Conservation (phyloP, 1,140 invertebrate genomes). For the Panulirus ornatus region DNA sequence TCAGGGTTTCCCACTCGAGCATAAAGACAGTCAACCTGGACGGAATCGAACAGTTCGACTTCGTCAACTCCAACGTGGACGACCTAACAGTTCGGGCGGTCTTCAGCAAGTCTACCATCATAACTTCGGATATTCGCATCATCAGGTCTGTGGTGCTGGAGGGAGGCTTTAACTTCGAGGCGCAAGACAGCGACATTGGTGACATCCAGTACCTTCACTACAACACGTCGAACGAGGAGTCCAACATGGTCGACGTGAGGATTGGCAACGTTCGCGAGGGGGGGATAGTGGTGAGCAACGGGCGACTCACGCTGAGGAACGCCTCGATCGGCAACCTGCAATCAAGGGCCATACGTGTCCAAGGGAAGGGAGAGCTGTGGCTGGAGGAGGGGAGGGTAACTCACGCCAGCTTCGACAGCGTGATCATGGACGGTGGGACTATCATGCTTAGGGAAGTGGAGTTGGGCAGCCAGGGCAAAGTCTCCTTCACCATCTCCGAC, state of each 20-base stretch:
- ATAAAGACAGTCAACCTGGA: not conserved
- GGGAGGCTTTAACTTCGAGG: not conserved
- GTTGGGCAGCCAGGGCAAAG: not conserved
- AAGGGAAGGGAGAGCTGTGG: not conserved
- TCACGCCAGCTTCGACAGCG: not conserved
- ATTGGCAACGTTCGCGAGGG: not conserved
- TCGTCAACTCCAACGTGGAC: not conserved
- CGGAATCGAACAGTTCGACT: slow-evolving; percentile 8
- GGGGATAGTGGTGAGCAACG: not conserved
- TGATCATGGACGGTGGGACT: not conserved
- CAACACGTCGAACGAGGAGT: not conserved
- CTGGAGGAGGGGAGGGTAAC: not conserved
- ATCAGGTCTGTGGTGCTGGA: not conserved
- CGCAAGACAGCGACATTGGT: not conserved
- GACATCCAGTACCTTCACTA: not conserved
- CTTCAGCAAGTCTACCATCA: not conserved
- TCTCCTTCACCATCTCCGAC: not conserved
- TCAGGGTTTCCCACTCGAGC: not conserved
- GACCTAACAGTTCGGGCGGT: not conserved
- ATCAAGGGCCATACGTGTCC: not conserved
- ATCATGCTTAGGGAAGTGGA: not conserved
- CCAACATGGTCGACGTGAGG: not conserved
- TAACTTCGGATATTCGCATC: not conserved
- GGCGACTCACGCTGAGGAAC: not conserved
- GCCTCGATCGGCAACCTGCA: not conserved